Conservation (phyloP, 1,140 invertebrate species). For the Zaprionus vittiger region DNA sequence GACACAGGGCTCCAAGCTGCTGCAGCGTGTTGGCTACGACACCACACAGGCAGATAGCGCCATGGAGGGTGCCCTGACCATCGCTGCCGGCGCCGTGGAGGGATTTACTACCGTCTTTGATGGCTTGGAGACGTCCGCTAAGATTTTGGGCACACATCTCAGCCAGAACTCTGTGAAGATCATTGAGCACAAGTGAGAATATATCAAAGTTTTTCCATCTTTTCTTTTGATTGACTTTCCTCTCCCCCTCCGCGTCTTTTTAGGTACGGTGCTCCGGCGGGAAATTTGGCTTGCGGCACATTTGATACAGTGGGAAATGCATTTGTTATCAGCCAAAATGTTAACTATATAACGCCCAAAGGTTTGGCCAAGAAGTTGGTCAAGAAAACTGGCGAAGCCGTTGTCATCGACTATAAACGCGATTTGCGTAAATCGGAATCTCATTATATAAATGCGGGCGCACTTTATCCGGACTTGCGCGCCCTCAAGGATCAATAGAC, state of each 20-base stretch:
- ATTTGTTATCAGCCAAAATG: constrained; percentile 86
- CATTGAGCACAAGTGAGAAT: constrained; percentile 87
- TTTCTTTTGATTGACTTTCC: neutral
- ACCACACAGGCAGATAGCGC: constrained; percentile 86
- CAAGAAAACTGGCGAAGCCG: constrained; percentile 88
- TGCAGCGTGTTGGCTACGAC: constrained; percentile 86
- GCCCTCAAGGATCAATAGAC: constrained; percentile 55
- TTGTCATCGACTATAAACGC: constrained; percentile 85
- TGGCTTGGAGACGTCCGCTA: constrained; percentile 88
- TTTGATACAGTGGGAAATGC: constrained; percentile 88
- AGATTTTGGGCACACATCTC: constrained; percentile 87
- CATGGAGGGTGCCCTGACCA: constrained; percentile 87
- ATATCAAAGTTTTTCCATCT: constrained; percentile 17
- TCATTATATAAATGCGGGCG: constrained; percentile 76
- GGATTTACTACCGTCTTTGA: constrained; percentile 89
- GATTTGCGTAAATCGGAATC: constrained; percentile 64
- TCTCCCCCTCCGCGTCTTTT: constrained; percentile 13
- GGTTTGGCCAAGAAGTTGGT: constrained; percentile 87
- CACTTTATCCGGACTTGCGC: constrained; percentile 76
- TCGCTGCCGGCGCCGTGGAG: constrained; percentile 88
- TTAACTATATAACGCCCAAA: constrained; percentile 87
- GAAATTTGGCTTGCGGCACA: constrained; percentile 86
- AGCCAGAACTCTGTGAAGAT: constrained; percentile 89
- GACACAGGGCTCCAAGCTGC: constrained; percentile 86
- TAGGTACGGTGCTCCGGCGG: constrained; percentile 88